phyloP scores from a whole-genome alignment of 2,797 vertebrate species.

The Knipowitschia caucasica region DNA sequence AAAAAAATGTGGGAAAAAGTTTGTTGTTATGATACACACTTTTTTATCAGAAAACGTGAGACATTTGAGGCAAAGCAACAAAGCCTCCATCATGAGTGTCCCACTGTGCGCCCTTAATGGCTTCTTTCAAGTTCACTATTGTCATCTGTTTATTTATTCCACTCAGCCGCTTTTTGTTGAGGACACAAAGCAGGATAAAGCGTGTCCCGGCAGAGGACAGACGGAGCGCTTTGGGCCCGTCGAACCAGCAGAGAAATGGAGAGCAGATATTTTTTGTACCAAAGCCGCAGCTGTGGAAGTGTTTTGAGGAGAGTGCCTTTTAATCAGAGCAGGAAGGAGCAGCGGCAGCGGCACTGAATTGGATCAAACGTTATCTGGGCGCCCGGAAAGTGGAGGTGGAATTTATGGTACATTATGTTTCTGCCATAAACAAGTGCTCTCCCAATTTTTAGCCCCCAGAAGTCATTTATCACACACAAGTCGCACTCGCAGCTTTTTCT shows the following conservation, averaged over 20 bases:
- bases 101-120: background rate
- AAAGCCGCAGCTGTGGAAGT: conserved; percentile 28
- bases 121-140: conserved; percentile 5
- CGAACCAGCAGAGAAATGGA: conserved; percentile 23
- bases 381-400: conserved; percentile 60
- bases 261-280: conserved; percentile 18
- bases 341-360: conserved; percentile 39
- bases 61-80: no score
- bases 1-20: no score
- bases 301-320: conserved; percentile 62
- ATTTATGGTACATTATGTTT: conserved; percentile 74
- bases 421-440: conserved; percentile 57
- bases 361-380: conserved; percentile 66
- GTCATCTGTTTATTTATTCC: background rate
- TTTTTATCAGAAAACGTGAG: no score
- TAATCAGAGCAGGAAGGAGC: conserved; percentile 66
- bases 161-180: background rate
- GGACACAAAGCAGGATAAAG: conserved; percentile 30
- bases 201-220: conserved; percentile 26
- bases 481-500: conserved; percentile 44
- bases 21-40: no score
- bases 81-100: background rate
- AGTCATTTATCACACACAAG: conserved; percentile 57
- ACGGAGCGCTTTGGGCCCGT: conserved; percentile 3
- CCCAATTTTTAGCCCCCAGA: conserved; percentile 43